These are phyloP conservation scores for Propithecus deckenii DNA, from an alignment of 2,797 vertebrate genomes.

Conservation along the genomic window DNA sequence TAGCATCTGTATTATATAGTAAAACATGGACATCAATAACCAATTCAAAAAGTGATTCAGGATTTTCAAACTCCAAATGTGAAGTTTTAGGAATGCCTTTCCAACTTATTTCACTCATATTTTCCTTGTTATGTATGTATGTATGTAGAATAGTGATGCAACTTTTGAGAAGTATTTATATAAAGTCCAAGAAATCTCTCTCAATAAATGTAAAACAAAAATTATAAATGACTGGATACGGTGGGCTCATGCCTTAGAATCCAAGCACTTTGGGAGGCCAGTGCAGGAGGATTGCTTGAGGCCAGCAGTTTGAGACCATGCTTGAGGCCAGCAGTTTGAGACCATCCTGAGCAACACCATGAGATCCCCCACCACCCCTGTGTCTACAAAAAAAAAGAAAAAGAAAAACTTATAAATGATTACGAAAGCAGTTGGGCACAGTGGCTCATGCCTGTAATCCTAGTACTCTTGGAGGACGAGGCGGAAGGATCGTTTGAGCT, in stretches of 20 bases:
- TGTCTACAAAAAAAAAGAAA: neutral
- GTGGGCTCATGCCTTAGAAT: neutral
- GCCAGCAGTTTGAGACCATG: neutral
- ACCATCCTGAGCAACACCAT: neutral
- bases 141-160: neutral
- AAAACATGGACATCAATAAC: neutral
- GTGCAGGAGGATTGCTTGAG: neutral
- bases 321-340: neutral
- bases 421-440: neutral
- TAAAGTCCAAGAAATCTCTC: neutral
- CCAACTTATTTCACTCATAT: slow-evolving; percentile 18
- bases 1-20: neutral
- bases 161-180: neutral
- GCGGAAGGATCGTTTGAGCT: no score
- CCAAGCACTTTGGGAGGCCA: neutral
- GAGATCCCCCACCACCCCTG: neutral
- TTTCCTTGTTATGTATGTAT: neutral
- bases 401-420: neutral
- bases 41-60: neutral
- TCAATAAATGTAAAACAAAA: slow-evolving; percentile 15
- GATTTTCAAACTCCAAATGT: neutral
- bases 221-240: neutral
- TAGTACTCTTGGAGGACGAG: no score
- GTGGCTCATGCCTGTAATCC: no score
- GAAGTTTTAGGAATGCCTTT: slow-evolving; percentile 11